Conservation (phyloP, 2,113 vertebrate species). For the Syrmaticus mikado region DNA sequence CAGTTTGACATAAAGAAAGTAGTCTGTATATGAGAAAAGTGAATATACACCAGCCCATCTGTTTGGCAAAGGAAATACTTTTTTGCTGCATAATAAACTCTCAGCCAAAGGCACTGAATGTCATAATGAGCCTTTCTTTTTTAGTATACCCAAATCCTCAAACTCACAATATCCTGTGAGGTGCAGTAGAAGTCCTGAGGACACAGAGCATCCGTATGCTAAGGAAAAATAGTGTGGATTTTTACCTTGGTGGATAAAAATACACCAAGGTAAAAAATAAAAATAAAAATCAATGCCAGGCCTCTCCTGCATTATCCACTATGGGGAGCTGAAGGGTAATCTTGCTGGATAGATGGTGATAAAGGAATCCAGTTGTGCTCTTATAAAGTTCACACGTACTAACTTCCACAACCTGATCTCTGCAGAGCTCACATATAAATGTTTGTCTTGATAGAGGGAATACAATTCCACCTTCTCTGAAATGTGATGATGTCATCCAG, state of each 20-base stretch:
- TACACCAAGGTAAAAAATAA: background rate
- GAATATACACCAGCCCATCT: background rate
- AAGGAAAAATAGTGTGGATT: no score
- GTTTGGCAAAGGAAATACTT: background rate
- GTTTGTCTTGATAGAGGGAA: background rate
- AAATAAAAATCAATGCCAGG: background rate
- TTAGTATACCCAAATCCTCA: background rate
- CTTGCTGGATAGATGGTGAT: background rate
- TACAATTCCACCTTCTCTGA: background rate
- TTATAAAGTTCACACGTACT: background rate
- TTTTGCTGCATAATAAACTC: background rate
- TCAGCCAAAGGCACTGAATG: background rate
- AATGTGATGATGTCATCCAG: background rate
- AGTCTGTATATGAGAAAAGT: background rate
- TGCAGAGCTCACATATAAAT: background rate
- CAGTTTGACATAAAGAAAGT: background rate
- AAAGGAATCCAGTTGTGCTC: background rate
- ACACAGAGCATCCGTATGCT: background rate
- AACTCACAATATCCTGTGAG: background rate
- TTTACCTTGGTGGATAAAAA: background rate
- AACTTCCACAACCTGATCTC: background rate
- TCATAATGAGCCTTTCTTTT: background rate
- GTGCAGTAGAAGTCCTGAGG: background rate
- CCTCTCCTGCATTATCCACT: background rate
- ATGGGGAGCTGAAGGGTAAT: background rate